Evolutionary conservation across 2,113 vertebrate species (phyloP), one percentile per base, ranked within the genome.

Genomic region (Calidris pygmaea): DNA sequence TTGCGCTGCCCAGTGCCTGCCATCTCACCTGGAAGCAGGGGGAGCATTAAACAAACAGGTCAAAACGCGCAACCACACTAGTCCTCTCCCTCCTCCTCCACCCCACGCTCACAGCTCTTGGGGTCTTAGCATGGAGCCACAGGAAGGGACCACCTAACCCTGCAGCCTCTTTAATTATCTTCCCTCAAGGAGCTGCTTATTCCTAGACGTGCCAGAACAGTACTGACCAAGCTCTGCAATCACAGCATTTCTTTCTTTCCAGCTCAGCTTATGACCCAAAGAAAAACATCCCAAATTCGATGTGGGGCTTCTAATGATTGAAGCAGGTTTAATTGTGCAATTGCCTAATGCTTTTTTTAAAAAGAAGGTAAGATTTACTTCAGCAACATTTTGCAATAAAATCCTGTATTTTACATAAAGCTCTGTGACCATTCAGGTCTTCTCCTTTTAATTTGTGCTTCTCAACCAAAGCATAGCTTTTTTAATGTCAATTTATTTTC

Each of bases 1-100:
- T 98, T 99, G 55, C 98, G 98, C 96, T 98, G 99, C 67, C 99
- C 98, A 48, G 99, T 97, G 20, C 99, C 99, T 5, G 99, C 99
- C 99, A 99, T 99, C 37, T 89, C 96, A 79, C 95, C 94, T 97
- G 97, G 50, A 18, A 65, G 35, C 60, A 14, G 55, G 11, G 1
- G 70, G 12, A 94, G 16, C 30, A 22, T 79, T 23, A 45, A 24
- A 14, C 5, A 15, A 14, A 29, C 0, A 1, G 56, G 30, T 39
- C 50, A 35, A 16, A 76, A 24, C 8, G 12, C 0, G 0, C 6
- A 21, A 21, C 26, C 50, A 22, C 1, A 29, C 0, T 22, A 0
- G 39, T 6, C 63, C 17, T 1, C 6, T n/a, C 60, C 56, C 23
- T 66, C 8, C 26, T 82, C 27, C 30, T 66, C 24, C 34, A 9